phyloP scores from a whole-genome alignment of 2,888 invertebrate genomes.

The Eupithecia inturbata region DNA sequence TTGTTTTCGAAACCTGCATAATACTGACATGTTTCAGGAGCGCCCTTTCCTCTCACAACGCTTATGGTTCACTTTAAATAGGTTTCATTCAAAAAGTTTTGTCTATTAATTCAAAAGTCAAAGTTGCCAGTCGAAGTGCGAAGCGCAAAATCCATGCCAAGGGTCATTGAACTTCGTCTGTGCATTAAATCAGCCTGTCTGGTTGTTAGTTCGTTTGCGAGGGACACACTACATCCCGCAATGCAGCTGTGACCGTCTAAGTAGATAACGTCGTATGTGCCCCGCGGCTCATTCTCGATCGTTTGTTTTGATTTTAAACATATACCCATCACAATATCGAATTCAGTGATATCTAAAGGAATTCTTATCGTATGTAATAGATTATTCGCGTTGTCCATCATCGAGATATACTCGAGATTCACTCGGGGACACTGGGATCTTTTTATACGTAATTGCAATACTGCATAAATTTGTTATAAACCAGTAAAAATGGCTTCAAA shows the following conservation, averaged over 20 bases:
- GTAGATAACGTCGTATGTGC: slow-evolving; percentile 25
- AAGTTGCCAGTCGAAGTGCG: background rate
- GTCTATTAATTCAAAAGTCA: slow-evolving; percentile 1
- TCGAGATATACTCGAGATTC: background rate
- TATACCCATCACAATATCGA: background rate
- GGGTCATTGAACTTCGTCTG: slow-evolving; percentile 59
- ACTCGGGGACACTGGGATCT: background rate
- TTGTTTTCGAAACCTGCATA: background rate
- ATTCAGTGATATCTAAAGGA: background rate
- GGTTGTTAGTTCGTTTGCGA: slow-evolving; percentile 59
- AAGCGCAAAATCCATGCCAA: slow-evolving; percentile 33
- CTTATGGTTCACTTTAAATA: background rate
- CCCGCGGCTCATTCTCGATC: background rate
- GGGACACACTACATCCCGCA: slow-evolving; percentile 52
- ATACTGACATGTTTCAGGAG: background rate
- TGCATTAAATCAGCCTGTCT: slow-evolving; percentile 76
- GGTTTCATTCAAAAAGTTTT: background rate
- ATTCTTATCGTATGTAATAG: background rate
- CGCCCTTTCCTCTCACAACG: background rate
- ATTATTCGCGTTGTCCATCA: background rate
- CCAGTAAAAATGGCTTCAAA: background rate
- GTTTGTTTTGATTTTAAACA: background rate
- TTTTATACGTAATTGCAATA: background rate
- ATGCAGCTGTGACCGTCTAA: slow-evolving; percentile 49
- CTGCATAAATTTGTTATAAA: too few relatives aligned